These are phyloP conservation scores for Drosophila demipolita DNA, from an alignment of 2,888 invertebrate species.

Conservation along the genomic window DNA sequence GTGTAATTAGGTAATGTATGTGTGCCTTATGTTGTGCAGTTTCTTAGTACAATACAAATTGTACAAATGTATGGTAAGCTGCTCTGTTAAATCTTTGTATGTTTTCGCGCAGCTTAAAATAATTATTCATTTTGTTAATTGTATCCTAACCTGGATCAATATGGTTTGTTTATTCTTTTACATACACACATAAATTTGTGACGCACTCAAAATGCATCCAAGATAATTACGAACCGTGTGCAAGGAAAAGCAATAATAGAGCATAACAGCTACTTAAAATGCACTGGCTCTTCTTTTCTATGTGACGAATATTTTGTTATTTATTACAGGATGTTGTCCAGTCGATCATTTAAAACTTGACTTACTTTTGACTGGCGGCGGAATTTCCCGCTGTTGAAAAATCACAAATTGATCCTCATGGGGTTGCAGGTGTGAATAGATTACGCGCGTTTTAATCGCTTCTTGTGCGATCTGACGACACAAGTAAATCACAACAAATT, in stretches of 20 bases:
- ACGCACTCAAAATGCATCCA: neutral
- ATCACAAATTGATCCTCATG: slow-evolving; percentile 37
- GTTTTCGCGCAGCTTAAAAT: too few relatives aligned
- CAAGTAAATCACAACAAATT: slow-evolving; percentile 75
- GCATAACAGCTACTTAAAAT: neutral
- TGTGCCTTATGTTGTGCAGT: neutral
- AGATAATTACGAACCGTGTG: neutral
- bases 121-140: too few relatives aligned
- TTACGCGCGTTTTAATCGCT: slow-evolving; percentile 19
- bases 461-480: slow-evolving; percentile 37
- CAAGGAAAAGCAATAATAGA: neutral
- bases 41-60: neutral
- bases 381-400: slow-evolving; percentile 48
- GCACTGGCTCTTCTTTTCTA: neutral
- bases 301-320: neutral
- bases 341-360: neutral
- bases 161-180: neutral
- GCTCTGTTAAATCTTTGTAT: neutral
- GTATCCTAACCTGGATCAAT: neutral
- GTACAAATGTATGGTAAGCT: neutral
- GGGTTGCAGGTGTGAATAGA: slow-evolving; percentile 53
- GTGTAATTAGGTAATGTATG: neutral
- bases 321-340: neutral
- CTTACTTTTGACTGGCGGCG: slow-evolving; percentile 29
- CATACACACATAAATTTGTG: neutral